Evolutionary conservation across 2,888 invertebrate genomes (phyloP), one percentile per base, ranked within the genome.

Genomic region (Schizaphis graminum): DNA sequence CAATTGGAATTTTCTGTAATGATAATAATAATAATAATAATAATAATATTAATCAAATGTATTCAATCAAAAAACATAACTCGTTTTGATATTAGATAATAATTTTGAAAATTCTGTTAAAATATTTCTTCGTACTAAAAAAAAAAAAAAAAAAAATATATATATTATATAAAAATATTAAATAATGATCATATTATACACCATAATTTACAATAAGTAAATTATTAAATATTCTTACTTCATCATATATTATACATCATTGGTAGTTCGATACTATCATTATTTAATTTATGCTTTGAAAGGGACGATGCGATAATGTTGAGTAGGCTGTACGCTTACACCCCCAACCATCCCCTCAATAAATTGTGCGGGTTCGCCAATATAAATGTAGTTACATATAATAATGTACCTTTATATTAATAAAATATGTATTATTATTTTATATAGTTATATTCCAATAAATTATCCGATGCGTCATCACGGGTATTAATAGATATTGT

Each of bases 261-360:
- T 21, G 2, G 77, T 35, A 28, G 28, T 47, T 24, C 35, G 53
- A 89, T 57, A 61, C 49, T 77, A 49, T 77, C 41, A 91, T 91
- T 84, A 91, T 77, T 77, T 53, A 91, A 91, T 91, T 91, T 77
- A 28, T 84, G n/a, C 16, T 84, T 77, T 91, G 7, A 7, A 77
- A 77, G 35, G 67, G 35, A 35, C 26, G 5, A 67, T 35, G 24
- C 35, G 49, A 84, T 49, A 35, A 35, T 77, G 84, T 28, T 35
- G 91, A 13, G 49, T 77, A 26, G 53, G 35, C 24, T 35, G 67
- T 77, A 89, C 28, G 24, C 41, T 44, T 77, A 91, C 24, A 77
- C 77, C 77, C 91, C 35, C 11, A 35, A 49, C 26, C 49, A 1
- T 91, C 28, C 35, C 91, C 35, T 44, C 24, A 26, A 53, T 91